Evolutionary conservation across 2,888 invertebrate species (phyloP), one percentile per base, ranked within the genome.

Genomic region (Cactoblastis cactorum): DNA sequence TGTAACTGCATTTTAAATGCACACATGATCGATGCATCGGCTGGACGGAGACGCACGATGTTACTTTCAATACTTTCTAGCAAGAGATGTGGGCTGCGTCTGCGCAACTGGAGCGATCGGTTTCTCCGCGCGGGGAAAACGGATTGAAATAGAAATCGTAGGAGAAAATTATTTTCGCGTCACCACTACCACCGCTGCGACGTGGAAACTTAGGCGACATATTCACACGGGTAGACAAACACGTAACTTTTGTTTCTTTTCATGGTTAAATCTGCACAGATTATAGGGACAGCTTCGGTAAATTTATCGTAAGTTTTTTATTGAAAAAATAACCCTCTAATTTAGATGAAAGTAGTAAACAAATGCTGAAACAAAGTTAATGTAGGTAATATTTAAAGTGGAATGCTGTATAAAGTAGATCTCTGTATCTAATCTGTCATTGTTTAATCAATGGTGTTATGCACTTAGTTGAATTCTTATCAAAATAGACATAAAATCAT

Each of bases 21-120:
- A 77, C 76, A 77, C 80, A 81, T 83, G 83, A 84, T 84, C 75
- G 76, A 78, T 77, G 81, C 79, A 81, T 79, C 77, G 72, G 66
- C 74, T 71, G 78, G 71, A 71, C 77, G 78, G 73, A 80, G 82
- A 80, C 77, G 75, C 71, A 70, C 81, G 80, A 83, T 87, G 80
- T 89, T 89, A 89, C 89, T 89, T 89, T 89, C 78, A 71, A 85
- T 83, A 88, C 89, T 89, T 89, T 89, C 89, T 88, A 88, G 86
- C 80, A 77, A 83, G 84, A 86, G 87, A 88, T 88, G 85, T 88
- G 85, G 87, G 86, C 80, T 88, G 85, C 86, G 86, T 80, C 86
- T 74, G n/a, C 79, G 80, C 84, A 86, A 89, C 83, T 87, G 71
- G 89, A 87, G 85, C 88, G 83, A 84, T 87, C 83, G 84, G 85